Evolutionary conservation across 2,113 vertebrate species (phyloP).

Genomic region (Chloropsis hardwickii): DNA sequence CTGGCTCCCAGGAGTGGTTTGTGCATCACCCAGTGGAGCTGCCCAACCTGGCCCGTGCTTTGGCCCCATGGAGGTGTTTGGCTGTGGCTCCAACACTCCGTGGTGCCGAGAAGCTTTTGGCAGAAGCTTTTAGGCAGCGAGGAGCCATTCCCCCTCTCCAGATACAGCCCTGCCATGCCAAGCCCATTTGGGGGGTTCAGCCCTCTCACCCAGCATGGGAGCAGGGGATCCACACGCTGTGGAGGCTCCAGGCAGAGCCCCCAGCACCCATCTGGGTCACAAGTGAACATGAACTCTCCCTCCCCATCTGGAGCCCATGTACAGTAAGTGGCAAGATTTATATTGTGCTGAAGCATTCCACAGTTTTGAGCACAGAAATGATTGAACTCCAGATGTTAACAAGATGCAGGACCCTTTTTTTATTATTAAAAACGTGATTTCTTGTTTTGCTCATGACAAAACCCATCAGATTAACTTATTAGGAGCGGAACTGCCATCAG

Average conservation of each 20-base stretch:
- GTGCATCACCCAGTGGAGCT: not conserved
- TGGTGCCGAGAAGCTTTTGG: not conserved
- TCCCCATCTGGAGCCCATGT: conserved; percentile 79
- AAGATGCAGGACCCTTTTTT: conserved; percentile 79
- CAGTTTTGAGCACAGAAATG: conserved; percentile 81
- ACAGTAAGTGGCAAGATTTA: conserved; percentile 79
- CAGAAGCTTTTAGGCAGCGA: not conserved
- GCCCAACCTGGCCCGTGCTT: not conserved
- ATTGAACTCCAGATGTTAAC: conserved; percentile 84
- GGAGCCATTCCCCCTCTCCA: not conserved
- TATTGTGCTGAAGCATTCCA: conserved; percentile 81
- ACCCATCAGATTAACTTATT: conserved; percentile 78
- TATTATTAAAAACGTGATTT: conserved; percentile 81
- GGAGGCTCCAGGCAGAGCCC: conserved; percentile 63
- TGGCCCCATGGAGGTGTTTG: rapidly evolving
- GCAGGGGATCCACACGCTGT: conserved; percentile 8
- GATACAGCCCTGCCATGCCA: conserved; percentile 17
- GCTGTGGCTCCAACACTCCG: not conserved
- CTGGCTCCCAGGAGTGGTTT: not conserved
- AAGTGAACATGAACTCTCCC: conserved; percentile 68
- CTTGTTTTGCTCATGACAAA: conserved; percentile 82
- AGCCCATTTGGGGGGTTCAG: conserved; percentile 19
- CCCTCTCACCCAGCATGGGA: not conserved
- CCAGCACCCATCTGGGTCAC: conserved; percentile 72
- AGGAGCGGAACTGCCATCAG: conserved; percentile 69